phyloP scores from a whole-genome alignment of 1,140 invertebrate species.

The Tachypleus tridentatus region DNA sequence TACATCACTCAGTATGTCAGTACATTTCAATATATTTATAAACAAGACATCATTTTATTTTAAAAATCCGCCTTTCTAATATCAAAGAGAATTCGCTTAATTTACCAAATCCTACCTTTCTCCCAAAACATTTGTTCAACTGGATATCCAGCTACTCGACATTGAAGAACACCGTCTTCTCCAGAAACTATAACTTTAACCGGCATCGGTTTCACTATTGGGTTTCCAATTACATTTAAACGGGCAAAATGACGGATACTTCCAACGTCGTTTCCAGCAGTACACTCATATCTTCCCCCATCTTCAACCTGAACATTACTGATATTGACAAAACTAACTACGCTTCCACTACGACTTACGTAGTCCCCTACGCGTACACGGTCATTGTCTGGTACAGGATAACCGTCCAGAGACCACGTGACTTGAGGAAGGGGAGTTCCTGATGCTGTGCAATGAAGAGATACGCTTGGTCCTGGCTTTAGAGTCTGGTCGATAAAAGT shows the following conservation, averaged over 20 bases:
- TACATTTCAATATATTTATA: too few relatives aligned
- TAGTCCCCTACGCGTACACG: conserved; percentile 29
- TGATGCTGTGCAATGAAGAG: conserved; percentile 21
- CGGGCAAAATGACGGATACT: conserved; percentile 68
- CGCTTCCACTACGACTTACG: conserved; percentile 51
- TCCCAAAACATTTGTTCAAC: conserved; percentile 90
- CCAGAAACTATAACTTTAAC: conserved; percentile 67
- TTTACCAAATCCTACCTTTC: conserved; percentile 42
- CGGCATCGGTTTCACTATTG: conserved; percentile 68
- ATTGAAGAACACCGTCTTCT: conserved; percentile 72
- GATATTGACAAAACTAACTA: conserved; percentile 87
- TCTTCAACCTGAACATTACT: conserved; percentile 82
- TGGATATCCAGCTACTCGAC: conserved; percentile 87
- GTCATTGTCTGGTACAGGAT: conserved; percentile 25
- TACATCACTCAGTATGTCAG: too few relatives aligned
- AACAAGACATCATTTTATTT: too few relatives aligned
- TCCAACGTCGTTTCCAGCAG: conserved; percentile 82
- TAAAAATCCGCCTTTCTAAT: too few relatives aligned
- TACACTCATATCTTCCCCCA: conserved; percentile 83
- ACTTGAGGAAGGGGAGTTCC: conserved; percentile 21
- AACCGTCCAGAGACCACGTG: conserved; percentile 23
- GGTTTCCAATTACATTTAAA: conserved; percentile 82
- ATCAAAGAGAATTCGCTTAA: too few relatives aligned
- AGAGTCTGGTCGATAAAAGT: conserved; percentile 14
- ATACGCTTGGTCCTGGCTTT: conserved; percentile 15